Evolutionary conservation across 2,888 invertebrate genomes (phyloP).

Genomic region (Keiferia lycopersicella): DNA sequence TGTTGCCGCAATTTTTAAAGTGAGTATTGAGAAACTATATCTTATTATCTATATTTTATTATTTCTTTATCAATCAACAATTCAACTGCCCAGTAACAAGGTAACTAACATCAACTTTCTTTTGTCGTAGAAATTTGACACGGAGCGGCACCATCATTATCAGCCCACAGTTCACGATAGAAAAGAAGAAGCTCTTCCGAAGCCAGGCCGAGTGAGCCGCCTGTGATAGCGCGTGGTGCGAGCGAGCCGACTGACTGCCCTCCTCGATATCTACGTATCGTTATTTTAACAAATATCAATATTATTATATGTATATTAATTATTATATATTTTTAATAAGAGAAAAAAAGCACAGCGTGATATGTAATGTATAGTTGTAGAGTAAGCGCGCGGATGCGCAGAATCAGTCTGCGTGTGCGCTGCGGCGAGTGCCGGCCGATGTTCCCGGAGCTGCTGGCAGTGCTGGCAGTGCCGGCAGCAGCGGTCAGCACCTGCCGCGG

Average conservation of each 20-base stretch:
- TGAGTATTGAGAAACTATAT: slow-evolving; percentile 74
- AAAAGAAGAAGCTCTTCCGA: slow-evolving; percentile 95
- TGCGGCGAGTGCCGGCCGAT: slow-evolving; percentile 35
- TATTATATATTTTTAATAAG: slow-evolving; percentile 79
- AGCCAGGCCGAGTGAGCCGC: slow-evolving; percentile 81
- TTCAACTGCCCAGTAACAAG: background rate
- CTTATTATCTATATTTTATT: background rate
- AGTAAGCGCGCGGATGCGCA: slow-evolving; percentile 62
- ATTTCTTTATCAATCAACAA: background rate
- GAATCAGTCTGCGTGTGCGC: slow-evolving; percentile 42
- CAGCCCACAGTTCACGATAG: slow-evolving; percentile 92
- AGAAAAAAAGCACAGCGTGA: slow-evolving; percentile 81
- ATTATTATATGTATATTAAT: slow-evolving; percentile 77
- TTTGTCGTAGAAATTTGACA: slow-evolving; percentile 86
- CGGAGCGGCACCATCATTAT: slow-evolving; percentile 93
- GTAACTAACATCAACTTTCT: slow-evolving; percentile 39
- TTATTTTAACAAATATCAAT: slow-evolving; percentile 80
- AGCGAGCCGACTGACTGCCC: slow-evolving; percentile 77
- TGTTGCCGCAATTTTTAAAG: slow-evolving; percentile 95
- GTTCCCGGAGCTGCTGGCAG: slow-evolving; percentile 38
- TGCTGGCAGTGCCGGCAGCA: slow-evolving; percentile 52
- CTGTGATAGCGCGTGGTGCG: slow-evolving; percentile 62
- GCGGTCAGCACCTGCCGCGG: slow-evolving; percentile 46
- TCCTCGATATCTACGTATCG: slow-evolving; percentile 79
- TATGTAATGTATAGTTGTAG: slow-evolving; percentile 80